Evolutionary conservation across 2,113 vertebrate species (phyloP), one percentile per base, ranked within the genome.

Genomic region (Xiphias gladius): DNA sequence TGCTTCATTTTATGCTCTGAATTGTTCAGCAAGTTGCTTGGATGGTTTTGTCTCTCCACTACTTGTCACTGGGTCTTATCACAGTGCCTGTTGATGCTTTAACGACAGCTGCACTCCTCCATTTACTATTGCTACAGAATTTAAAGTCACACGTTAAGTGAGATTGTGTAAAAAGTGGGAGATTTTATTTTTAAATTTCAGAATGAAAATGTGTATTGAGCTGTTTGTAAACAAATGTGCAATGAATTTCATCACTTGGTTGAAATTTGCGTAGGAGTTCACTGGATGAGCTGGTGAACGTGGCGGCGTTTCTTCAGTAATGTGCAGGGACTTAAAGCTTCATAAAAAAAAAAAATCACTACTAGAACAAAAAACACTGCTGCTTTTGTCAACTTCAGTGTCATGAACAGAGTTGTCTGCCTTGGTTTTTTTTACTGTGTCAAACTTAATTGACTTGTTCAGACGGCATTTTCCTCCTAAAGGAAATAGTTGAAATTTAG

Each of bases 211-310:
- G 74, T 54, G 41, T 86, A 24, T 58, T 52, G 43, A 86, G 77
- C 55, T 69, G 78, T 92, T 84, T 90, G 88, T 85, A 68, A 90
- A 88, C 66, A 88, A 79, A 87, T 66, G 89, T 92, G 91, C 91
- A 93, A 91, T 93, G 83, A 84, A 13, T 87, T 89, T 79, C 20
- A 20, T 59, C 2, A 30, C 63, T 82, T 17, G 30, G 52, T 77
- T 81, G 16, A 52, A 57, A 61, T 81, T 62, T 26, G 57, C 16
- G 50, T 48, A 28, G 43, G 20, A 68, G 72, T 80, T 83, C 9
- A 35, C 62, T 41, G 76, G 82, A 82, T 0, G 76, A 82, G 13
- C 62, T 32, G 63, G 48, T 10, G 22, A 86, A 55, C 7, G 28
- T 24, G 74, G 54, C 26, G 14, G 52, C 22, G 32, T 72, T 76